Conservation (phyloP, 1,140 invertebrate species). For the Myzus persicae region DNA sequence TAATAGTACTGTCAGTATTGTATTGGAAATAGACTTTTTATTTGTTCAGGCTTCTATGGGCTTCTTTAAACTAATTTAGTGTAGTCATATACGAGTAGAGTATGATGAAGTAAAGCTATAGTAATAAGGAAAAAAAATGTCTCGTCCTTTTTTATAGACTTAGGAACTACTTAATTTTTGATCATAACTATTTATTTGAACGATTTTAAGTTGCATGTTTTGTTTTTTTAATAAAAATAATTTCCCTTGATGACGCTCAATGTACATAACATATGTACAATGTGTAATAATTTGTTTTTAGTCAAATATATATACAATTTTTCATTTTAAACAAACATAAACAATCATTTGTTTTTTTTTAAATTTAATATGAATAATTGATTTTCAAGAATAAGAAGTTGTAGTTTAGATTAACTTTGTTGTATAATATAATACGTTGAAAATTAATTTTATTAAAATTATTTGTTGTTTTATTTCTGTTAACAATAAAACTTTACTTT, state of each 20-base stretch:
- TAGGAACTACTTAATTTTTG: not conserved
- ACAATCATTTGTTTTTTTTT: not conserved
- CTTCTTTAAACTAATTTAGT: not conserved
- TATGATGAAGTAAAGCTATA: not conserved
- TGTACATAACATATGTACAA: not conserved
- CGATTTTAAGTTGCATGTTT: not conserved
- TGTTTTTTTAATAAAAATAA: not conserved
- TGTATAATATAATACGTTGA: not conserved
- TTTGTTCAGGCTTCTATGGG: not conserved
- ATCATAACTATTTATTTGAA: not conserved
- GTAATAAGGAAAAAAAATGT: not conserved
- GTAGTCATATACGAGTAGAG: not conserved
- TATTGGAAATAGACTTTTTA: not conserved
- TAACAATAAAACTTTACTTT: not conserved
- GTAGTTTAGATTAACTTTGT: not conserved
- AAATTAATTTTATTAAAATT: not conserved
- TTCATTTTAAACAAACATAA: not conserved
- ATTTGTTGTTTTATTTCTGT: not conserved
- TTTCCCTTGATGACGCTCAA: not conserved
- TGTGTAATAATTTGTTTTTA: not conserved
- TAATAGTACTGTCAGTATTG: not conserved
- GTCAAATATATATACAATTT: not conserved
- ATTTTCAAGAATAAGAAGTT: not conserved
- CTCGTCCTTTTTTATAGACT: not conserved
- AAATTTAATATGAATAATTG: not conserved